Evolutionary conservation across 30 jellyfish, hydroid and myxozoan species (phyloP).

Genomic region (Rhopilema esculentum): DNA sequence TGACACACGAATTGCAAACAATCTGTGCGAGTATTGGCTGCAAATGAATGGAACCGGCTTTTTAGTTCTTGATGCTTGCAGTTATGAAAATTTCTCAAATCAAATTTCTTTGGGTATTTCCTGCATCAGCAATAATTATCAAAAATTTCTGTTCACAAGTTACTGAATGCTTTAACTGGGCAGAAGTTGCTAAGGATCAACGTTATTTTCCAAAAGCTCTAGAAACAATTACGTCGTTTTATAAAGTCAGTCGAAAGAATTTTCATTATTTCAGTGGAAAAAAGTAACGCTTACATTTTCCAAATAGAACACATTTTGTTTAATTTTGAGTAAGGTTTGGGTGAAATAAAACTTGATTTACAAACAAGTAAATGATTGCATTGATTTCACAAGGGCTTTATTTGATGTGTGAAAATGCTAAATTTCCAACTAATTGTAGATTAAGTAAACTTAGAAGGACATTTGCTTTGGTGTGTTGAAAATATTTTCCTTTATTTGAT

Average conservation of each 20-base stretch:
- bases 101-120: too few relatives aligned
- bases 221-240: not conserved
- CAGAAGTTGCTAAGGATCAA: not conserved
- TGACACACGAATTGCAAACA: too few relatives aligned
- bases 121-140: not conserved
- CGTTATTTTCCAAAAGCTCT: not conserved
- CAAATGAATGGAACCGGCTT: too few relatives aligned
- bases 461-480: not conserved
- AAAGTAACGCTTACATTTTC: too few relatives aligned
- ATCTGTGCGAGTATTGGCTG: too few relatives aligned
- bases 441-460: too few relatives aligned
- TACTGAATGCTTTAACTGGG: not conserved
- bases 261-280: too few relatives aligned
- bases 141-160: not conserved
- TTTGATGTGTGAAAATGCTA: not conserved
- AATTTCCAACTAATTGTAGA: not conserved
- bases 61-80: too few relatives aligned
- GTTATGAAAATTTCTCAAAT: too few relatives aligned
- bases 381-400: not conserved
- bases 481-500: not conserved
- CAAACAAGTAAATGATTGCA: not conserved
- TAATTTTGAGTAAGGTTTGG: too few relatives aligned
- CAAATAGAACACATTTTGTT: not conserved
- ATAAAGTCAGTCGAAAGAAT: not conserved
- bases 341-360: not conserved